phyloP scores from a whole-genome alignment of 2,888 invertebrate species.

The Tetragnatha montana region DNA sequence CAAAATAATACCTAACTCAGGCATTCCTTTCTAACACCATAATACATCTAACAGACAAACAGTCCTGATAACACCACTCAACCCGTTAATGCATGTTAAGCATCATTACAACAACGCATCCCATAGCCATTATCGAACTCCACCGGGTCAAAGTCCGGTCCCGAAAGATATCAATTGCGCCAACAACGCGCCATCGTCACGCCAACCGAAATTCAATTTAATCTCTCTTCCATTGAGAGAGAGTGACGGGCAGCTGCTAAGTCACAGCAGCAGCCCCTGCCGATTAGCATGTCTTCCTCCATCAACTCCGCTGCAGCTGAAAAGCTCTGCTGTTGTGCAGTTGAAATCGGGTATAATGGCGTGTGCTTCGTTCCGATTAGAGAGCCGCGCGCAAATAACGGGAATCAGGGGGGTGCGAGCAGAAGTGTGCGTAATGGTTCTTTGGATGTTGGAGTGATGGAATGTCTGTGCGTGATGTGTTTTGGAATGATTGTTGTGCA shows the following conservation, averaged over 20 bases:
- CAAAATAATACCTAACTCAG: too few species aligned
- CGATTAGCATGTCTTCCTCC: conserved; percentile 18
- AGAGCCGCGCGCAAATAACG: too few species aligned
- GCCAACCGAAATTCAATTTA: neutral
- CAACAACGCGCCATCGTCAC: conserved; percentile 28
- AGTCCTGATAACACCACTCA: neutral
- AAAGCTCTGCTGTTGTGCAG: neutral
- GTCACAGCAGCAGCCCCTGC: neutral
- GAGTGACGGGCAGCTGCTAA: too few species aligned
- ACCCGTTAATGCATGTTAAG: neutral
- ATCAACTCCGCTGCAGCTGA: neutral
- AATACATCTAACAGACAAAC: too few species aligned
- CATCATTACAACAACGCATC: neutral
- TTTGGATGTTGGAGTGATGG: neutral
- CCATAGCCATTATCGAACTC: neutral
- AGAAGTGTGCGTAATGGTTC: neutral
- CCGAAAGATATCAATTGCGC: conserved; percentile 4
- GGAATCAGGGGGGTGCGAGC: neutral
- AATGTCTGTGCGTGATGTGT: too few species aligned
- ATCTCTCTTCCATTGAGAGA: too few species aligned
- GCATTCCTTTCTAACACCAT: too few species aligned
- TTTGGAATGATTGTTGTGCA: too few species aligned
- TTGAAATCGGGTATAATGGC: neutral
- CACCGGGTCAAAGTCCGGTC: neutral
- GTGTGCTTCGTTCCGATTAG: too few species aligned